Conservation (phyloP, 2,888 invertebrate species). For the Alcis repandata region DNA sequence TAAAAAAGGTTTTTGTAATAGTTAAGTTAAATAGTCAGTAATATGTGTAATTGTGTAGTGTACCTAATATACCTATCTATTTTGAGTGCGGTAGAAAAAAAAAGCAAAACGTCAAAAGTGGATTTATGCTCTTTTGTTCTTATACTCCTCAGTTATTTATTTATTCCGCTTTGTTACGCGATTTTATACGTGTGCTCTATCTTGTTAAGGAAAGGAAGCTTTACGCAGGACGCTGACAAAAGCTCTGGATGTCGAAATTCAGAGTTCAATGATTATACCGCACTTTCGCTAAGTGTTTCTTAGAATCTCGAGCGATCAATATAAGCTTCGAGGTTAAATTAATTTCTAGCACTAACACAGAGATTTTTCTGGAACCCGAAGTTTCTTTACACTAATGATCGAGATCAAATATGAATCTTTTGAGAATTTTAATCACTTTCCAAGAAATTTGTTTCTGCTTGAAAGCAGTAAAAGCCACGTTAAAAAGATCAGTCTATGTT, state of each 20-base stretch:
- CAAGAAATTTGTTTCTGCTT: background rate
- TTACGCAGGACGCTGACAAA: background rate
- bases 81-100: too few species aligned
- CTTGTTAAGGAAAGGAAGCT: background rate
- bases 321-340: background rate
- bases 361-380: too few species aligned
- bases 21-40: too few species aligned
- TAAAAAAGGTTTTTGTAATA: too few species aligned
- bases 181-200: slow-evolving; percentile 2
- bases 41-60: too few species aligned
- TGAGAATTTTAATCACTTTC: background rate
- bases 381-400: too few species aligned
- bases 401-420: too few species aligned
- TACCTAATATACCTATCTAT: too few species aligned
- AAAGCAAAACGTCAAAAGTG: too few species aligned
- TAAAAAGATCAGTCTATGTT: background rate
- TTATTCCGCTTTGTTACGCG: background rate
- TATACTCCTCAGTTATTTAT: background rate
- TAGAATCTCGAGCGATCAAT: background rate
- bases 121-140: too few species aligned
- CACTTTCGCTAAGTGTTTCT: background rate
- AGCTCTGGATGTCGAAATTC: background rate
- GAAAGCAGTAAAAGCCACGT: too few species aligned
- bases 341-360: background rate
- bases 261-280: background rate